Base-by-base conservation (phyloP, 2,797 vertebrate genomes). In the Sebastes vulpes region DNA sequence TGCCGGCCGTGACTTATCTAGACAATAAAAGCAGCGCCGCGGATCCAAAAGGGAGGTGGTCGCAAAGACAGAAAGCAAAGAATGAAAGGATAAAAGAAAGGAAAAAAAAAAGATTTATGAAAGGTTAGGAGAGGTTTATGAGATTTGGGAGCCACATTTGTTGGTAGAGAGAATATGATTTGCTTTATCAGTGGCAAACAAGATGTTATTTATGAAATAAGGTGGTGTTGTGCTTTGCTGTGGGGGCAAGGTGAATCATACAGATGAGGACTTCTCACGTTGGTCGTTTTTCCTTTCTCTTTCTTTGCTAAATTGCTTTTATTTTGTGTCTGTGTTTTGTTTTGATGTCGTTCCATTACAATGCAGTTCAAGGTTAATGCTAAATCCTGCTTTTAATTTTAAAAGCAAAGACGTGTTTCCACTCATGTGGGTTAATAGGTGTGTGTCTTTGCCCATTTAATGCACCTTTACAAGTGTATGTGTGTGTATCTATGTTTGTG, bases 81-180 rank as follows among this genome's bases (percentile, higher is more conserved):
- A 90, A 89, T 68, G 60, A 75, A 75, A 72, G 53, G 63, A 87
- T 70, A 73, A 82, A 67, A 64, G 28, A 58, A 60, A 61, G 16
- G 23, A 69, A 68, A 70, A 80, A 68, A 26, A 26, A 57, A 6
- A 65, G 82, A 87, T 93, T 90, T 83, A 90, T 89, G 81, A 91
- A 91, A 91, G 87, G 84, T 93, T 92, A 88, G 74, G 59, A 72
- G 87, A 89, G 87, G 75, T 94, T 92, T 92, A 93, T 93, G 84
- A 94, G 91, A 91, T 92, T 80, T 84, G 84, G 87, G 88, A 91
- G 83, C 64, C 70, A 66, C 85, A 80, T 89, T 92, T 94, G 92
- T 85, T 89, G 79, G 75, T 61, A 82, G 69, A 89, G 84, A 83
- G 73, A 93, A 91, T 84, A 83, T 81, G 77, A 93, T 90, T 93